These are phyloP conservation scores for Danio jaintianensis DNA, from an alignment of 2,797 vertebrate species.

Conservation along the genomic window DNA sequence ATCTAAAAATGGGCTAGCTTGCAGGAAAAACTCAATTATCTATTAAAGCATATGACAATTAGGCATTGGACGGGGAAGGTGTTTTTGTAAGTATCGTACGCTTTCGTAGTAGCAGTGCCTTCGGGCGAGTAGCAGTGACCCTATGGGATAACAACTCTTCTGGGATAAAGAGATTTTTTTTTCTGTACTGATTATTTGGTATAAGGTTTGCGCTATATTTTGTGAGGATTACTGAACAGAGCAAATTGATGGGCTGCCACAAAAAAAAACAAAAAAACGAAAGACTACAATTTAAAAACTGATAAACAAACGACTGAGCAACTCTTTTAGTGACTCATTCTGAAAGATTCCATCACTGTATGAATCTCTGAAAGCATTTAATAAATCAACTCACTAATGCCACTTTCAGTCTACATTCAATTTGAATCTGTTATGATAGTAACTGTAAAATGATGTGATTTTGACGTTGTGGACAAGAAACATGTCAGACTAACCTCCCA, in stretches of 20 bases:
- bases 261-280: neutral
- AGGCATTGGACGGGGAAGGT: slow-evolving; percentile 53
- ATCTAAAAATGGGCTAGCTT: slow-evolving; percentile 58
- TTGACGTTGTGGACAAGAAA: too few relatives aligned
- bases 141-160: neutral
- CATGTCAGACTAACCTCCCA: too few relatives aligned
- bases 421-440: too few relatives aligned
- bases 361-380: too few relatives aligned
- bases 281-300: neutral
- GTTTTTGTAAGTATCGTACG: slow-evolving; percentile 28
- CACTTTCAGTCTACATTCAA: too few relatives aligned
- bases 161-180: neutral
- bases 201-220: neutral
- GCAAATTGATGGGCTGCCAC: neutral
- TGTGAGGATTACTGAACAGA: neutral
- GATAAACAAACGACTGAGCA: neutral
- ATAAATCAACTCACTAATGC: too few relatives aligned
- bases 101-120: slow-evolving; percentile 1
- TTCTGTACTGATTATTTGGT: neutral
- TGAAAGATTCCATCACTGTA: neutral
- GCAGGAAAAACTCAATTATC: slow-evolving; percentile 63
- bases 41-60: slow-evolving; percentile 61
- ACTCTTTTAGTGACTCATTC: neutral
- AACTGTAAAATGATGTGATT: too few relatives aligned
- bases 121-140: neutral